Conservation (phyloP, 1,140 invertebrate species). For the Drosophila sp. region DNA sequence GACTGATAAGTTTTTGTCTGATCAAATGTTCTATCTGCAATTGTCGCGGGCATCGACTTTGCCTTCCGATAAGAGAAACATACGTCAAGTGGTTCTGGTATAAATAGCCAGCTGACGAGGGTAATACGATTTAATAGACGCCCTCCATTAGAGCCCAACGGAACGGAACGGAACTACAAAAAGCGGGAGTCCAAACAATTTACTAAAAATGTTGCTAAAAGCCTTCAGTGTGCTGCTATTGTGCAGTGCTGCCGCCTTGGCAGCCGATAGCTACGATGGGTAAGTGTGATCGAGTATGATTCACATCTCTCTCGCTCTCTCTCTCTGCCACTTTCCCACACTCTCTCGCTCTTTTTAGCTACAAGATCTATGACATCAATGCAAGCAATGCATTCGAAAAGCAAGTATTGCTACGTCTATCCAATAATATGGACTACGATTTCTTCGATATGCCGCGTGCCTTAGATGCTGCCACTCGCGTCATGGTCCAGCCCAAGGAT, state of each 20-base stretch:
- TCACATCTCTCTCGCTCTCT: too few relatives aligned
- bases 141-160: constrained; percentile 43
- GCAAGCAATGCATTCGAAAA: constrained; percentile 61
- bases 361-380: constrained; percentile 73
- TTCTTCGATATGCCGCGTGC: constrained; percentile 68
- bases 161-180: constrained; percentile 46
- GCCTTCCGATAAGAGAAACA: constrained; percentile 23
- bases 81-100: constrained; percentile 57
- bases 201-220: constrained; percentile 50
- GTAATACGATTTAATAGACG: constrained; percentile 47
- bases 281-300: constrained; percentile 43
- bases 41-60: constrained; percentile 7
- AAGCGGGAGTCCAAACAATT: background rate
- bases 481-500: constrained; percentile 72
- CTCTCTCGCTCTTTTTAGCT: constrained; percentile 37
- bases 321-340: too few relatives aligned
- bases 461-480: constrained; percentile 46
- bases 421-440: constrained; percentile 56
- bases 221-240: constrained; percentile 50
- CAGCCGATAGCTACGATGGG: constrained; percentile 62
- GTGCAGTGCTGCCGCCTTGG: constrained; percentile 50
- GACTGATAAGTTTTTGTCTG: constrained; percentile 46
- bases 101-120: constrained; percentile 33
- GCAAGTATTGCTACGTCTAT: constrained; percentile 58
- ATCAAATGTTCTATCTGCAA: constrained; percentile 39